A percentile compares a stretch with the other conserved stretches of the same genome.
Evolutionary conservation across 2,113 vertebrate genomes (phyloP).

Genomic region (Chrysemys picta): DNA sequence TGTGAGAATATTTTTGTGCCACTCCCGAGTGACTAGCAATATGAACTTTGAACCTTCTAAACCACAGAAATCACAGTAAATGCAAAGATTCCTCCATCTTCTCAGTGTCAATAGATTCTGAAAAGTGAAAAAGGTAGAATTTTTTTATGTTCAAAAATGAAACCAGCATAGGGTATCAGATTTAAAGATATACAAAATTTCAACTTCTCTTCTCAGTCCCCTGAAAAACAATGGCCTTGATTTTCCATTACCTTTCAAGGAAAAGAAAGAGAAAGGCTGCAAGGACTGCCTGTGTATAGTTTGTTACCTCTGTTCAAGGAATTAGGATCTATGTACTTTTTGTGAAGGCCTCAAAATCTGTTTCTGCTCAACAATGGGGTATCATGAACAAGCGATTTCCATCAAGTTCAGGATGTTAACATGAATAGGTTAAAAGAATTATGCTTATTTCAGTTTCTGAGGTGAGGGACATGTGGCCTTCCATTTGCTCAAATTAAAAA

Average conservation of each 20-base stretch:
- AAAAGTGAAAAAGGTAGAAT: neutral
- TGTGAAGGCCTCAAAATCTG: conserved; percentile 5
- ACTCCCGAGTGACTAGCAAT: neutral
- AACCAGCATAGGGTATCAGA: neutral
- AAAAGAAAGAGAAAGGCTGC: neutral
- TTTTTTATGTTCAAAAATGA: conserved; percentile 15
- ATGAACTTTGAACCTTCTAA: neutral
- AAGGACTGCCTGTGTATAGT: neutral
- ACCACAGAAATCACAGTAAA: neutral
- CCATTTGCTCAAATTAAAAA: conserved; percentile 23
- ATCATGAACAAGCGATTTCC: conserved; percentile 7
- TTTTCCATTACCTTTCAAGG: neutral
- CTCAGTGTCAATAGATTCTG: neutral
- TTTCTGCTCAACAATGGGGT: neutral
- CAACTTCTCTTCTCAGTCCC: neutral
- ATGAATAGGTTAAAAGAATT: neutral
- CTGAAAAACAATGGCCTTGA: neutral
- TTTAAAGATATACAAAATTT: neutral
- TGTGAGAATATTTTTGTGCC: neutral
- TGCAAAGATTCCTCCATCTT: neutral
- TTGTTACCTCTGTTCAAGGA: conserved; percentile 1
- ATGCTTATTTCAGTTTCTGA: neutral
- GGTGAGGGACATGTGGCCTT: neutral
- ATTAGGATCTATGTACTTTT: neutral
- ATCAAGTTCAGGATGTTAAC: neutral